phyloP scores from a whole-genome alignment of 1,140 invertebrate species.

The Sinella curviseta region DNA sequence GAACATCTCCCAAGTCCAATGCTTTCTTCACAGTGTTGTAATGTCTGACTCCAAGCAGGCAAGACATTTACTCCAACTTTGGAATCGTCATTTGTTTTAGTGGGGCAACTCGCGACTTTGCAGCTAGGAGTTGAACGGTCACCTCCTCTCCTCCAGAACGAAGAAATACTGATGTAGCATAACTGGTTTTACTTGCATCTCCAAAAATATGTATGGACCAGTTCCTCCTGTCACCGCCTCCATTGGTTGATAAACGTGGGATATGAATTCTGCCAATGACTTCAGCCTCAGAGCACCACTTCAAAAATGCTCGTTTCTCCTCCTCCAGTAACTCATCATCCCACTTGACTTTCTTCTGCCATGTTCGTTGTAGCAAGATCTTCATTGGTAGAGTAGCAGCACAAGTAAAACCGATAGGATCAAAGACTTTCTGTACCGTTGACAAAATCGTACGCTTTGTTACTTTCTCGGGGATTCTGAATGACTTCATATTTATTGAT shows the following conservation, averaged over 20 bases:
- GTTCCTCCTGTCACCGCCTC: neutral
- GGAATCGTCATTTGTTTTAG: no score
- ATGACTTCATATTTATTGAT: neutral
- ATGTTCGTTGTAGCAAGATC: conserved; percentile 33
- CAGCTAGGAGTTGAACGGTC: no score
- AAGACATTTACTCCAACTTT: no score
- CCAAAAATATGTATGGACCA: no score
- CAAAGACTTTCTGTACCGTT: conserved; percentile 25
- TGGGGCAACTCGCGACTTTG: no score
- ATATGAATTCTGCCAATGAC: conserved; percentile 44
- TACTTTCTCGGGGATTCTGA: neutral
- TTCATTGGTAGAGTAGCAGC: conserved; percentile 20
- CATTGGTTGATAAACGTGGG: conserved; percentile 40
- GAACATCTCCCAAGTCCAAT: neutral
- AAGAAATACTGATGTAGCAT: no score
- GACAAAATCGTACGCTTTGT: conserved; percentile 41
- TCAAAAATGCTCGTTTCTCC: conserved; percentile 39
- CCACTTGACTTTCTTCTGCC: conserved; percentile 28
- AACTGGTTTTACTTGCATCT: no score
- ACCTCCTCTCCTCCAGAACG: no score
- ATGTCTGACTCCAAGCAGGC: no score
- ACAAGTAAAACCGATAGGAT: conserved; percentile 29
- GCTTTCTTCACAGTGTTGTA: no score
- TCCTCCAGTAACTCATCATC: conserved; percentile 42
- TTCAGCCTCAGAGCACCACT: conserved; percentile 45